phyloP scores from a whole-genome alignment of 2,888 invertebrate species.

The Lacanobia wlatinum region DNA sequence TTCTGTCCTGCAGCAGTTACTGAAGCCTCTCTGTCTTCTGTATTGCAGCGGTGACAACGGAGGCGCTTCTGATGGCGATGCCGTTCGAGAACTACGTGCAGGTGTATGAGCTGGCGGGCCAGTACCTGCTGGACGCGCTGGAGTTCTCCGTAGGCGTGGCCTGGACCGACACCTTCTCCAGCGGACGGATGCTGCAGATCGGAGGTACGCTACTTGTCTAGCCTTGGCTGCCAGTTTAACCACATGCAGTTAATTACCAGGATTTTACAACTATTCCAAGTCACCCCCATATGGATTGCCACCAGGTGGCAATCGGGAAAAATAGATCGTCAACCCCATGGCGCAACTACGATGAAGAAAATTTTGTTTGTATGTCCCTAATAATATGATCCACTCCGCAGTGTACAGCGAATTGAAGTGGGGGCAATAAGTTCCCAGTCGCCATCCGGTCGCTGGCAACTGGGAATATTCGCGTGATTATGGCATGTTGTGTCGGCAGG shows the following conservation, averaged over 20 bases:
- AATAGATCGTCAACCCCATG: no score
- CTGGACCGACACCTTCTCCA: conserved; percentile 79
- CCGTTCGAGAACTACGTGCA: conserved; percentile 95
- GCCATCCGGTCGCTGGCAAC: no score
- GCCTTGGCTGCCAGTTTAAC: not conserved
- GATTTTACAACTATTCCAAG: no score
- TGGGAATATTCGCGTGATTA: no score
- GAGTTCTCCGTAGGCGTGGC: conserved; percentile 89
- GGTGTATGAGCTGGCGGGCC: conserved; percentile 93
- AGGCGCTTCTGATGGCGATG: conserved; percentile 92
- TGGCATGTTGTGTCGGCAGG: not conserved
- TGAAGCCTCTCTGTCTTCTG: not conserved
- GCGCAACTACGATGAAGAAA: no score
- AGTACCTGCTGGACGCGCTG: conserved; percentile 91
- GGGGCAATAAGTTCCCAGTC: no score
- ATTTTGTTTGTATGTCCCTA: no score
- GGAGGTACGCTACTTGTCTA: conserved; percentile 83
- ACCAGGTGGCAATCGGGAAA: no score
- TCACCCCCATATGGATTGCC: no score
- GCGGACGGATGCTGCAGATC: conserved; percentile 91
- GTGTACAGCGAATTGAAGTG: no score
- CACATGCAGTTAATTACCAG: not conserved
- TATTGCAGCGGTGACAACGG: conserved; percentile 92
- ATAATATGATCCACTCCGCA: no score
- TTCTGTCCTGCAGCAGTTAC: conserved; percentile 91